A percentile compares a stretch with the other conserved stretches of the same genome.
Evolutionary conservation across 2,888 invertebrate species (phyloP).

Genomic region (Pherbina coryleti): DNA sequence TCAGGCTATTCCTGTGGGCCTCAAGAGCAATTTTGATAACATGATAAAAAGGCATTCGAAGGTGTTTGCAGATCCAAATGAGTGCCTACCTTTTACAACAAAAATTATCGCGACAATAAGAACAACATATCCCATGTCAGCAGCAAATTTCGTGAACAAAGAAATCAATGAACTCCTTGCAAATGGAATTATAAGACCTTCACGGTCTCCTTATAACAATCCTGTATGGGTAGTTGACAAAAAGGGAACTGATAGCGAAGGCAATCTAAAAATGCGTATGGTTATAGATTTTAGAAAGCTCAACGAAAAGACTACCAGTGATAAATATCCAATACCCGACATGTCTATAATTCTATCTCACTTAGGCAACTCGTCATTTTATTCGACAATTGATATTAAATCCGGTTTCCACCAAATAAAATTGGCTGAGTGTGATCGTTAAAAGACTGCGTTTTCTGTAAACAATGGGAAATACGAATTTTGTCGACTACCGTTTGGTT

Average conservation of each 20-base stretch:
- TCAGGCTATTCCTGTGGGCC: background rate
- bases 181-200: conserved; percentile 33
- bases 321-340: conserved; percentile 46
- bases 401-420: no score
- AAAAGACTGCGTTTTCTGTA: no score
- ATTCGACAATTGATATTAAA: conserved; percentile 43
- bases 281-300: conserved; percentile 36
- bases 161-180: no score
- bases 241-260: conserved; percentile 6
- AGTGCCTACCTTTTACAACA: background rate
- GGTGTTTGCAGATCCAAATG: background rate
- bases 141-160: no score
- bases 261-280: conserved; percentile 11
- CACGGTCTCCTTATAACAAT: conserved; percentile 40
- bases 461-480: no score
- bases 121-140: background rate
- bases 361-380: conserved; percentile 38
- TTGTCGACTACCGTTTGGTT: conserved; percentile 20
- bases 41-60: background rate
- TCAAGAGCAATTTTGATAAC: background rate
- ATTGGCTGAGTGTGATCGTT: no score
- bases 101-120: background rate
- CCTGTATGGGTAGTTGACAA: conserved; percentile 35
- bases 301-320: conserved; percentile 44
- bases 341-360: conserved; percentile 38